These are phyloP conservation scores for Penaeus monodon DNA, from an alignment of 2,888 invertebrate species.

Conservation along the genomic window DNA sequence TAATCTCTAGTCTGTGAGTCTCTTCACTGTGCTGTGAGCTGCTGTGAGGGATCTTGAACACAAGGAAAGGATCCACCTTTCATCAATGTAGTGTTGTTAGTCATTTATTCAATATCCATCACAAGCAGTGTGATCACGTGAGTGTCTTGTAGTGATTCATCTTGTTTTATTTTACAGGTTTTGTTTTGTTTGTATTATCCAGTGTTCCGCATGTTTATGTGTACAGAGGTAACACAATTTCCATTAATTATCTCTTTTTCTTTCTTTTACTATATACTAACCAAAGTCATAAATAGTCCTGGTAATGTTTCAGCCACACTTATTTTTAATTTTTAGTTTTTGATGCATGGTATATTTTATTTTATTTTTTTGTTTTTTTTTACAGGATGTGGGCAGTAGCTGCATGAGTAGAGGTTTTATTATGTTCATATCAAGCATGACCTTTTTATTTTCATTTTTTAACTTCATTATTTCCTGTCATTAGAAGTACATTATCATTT, in stretches of 20 bases:
- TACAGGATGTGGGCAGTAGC: constrained; percentile 63
- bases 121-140: constrained; percentile 58
- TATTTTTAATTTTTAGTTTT: constrained; percentile 52
- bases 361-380: constrained; percentile 54
- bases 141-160: constrained; percentile 62
- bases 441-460: constrained; percentile 33
- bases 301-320: constrained; percentile 45
- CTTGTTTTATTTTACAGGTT: constrained; percentile 60
- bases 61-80: constrained; percentile 31
- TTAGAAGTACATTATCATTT: constrained; percentile 25
- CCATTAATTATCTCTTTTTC: constrained; percentile 52
- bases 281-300: constrained; percentile 22
- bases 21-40: constrained; percentile 62
- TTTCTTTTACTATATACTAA: constrained; percentile 53
- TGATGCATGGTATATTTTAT: constrained; percentile 49
- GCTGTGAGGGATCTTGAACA: constrained; percentile 60
- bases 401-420: constrained; percentile 56
- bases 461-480: constrained; percentile 6
- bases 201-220: constrained; percentile 55
- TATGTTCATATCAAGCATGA: constrained; percentile 44
- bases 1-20: constrained; percentile 66
- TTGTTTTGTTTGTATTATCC: constrained; percentile 61
- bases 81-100: constrained; percentile 16
- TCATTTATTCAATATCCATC: constrained; percentile 57
- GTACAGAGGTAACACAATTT: constrained; percentile 51